Conservation (phyloP, 2,888 invertebrate genomes). For the Hyppa rectilinea region DNA sequence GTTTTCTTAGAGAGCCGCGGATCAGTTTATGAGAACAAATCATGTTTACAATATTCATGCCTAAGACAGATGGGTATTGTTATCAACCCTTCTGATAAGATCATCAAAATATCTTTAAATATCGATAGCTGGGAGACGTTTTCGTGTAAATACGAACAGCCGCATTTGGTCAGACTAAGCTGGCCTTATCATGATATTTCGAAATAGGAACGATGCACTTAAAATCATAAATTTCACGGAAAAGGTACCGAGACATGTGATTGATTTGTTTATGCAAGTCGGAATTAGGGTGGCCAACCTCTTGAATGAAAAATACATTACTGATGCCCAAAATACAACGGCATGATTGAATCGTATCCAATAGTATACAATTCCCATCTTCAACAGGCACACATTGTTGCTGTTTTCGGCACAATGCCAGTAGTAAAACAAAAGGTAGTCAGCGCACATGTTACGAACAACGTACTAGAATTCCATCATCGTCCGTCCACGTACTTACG, state of each 20-base stretch:
- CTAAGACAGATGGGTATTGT: neutral
- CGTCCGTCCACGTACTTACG: neutral
- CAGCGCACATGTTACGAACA: constrained; percentile 27
- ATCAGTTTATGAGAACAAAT: neutral
- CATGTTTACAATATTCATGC: neutral
- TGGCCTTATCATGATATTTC: neutral
- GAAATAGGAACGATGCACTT: constrained; percentile 12
- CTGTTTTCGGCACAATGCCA: constrained; percentile 50
- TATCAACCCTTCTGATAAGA: too few species aligned
- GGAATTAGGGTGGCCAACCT: constrained; percentile 26
- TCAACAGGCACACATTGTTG: constrained; percentile 41
- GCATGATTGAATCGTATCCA: constrained; percentile 33
- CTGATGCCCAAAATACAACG: constrained; percentile 26
- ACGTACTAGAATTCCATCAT: constrained; percentile 44
- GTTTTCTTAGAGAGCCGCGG: neutral
- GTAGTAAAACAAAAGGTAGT: constrained; percentile 45
- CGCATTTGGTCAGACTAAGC: neutral
- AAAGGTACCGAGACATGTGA: constrained; percentile 14
- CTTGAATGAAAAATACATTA: constrained; percentile 44
- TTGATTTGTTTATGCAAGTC: constrained; percentile 45
- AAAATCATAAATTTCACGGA: neutral
- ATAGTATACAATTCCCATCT: constrained; percentile 30
- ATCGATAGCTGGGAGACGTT: too few species aligned
- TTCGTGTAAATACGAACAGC: neutral
- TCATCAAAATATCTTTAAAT: neutral